Base-by-base conservation (phyloP, 2,797 vertebrate species). In the Typhlichthys subterraneus region DNA sequence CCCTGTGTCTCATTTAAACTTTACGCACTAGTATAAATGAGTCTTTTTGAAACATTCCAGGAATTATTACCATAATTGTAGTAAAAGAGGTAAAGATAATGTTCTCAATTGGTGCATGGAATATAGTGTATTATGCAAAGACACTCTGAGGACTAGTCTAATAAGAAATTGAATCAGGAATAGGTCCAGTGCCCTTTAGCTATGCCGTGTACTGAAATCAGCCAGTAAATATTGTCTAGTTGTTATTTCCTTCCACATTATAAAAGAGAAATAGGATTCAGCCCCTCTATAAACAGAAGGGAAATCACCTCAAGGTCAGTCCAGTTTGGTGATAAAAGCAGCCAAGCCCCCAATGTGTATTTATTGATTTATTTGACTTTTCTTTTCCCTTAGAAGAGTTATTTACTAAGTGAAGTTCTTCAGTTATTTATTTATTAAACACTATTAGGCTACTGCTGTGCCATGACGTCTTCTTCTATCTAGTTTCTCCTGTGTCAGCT, bases 21-120 rank as follows among this genome's bases (percentile, higher is more conserved):
- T 49, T 46, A 55, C 76, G 51, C 46, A 53, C 45, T 77, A 69
- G 45, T 76, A 65, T 51, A 65, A 75, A 75, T 73, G 73, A 64
- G 61, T 77, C 59, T 67, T 65, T 63, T 73, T 45, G 15, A 65
- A 65, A 54, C 53, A 64, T 61, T 61, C 64, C 62, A 58, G 55
- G 51, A 66, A 48, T 59, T 31, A 61, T 63, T 62, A 57, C 47
- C 64, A 47, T 70, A 49, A 56, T 60, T 61, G 4, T 63, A 61
- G 61, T 53, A 45, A 56, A 55, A 67, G 56, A 61, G 45, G 63
- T 55, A 45, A 42, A 13, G 33, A 23, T n/a, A 56, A 60, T 69
- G 31, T 59, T 51, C 42, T 62, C 10, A 53, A 66, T 54, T 45
- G 59, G 23, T 29, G 23, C 23, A 8, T 59, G 59, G 17, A 65